Evolutionary conservation across 2,113 vertebrate genomes (phyloP).

Genomic region (Aegithalos caudatus): DNA sequence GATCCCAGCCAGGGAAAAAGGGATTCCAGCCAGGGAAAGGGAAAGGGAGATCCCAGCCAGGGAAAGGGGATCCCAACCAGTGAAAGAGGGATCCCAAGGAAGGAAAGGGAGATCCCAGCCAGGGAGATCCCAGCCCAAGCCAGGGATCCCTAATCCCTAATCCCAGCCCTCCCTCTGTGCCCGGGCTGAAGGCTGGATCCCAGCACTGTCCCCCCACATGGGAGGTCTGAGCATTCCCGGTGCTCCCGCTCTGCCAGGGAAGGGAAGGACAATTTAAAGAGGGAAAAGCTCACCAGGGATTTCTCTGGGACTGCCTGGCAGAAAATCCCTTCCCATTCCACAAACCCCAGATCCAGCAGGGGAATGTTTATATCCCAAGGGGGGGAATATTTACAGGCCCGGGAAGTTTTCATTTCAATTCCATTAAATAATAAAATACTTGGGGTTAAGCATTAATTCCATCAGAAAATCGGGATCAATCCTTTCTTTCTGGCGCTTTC

Average conservation of each 20-base stretch:
- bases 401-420: not conserved
- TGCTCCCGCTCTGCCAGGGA: not conserved
- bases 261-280: not conserved
- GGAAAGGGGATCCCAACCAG: too few species aligned
- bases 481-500: not conserved
- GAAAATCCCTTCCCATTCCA: not conserved
- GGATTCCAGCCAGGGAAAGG: too few species aligned
- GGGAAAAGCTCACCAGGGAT: not conserved
- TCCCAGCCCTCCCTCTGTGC: not conserved
- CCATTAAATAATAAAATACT: not conserved
- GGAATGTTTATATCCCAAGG: not conserved
- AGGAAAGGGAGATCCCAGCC: not conserved
- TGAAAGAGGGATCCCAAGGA: too few species aligned
- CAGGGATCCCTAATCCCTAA: rapidly evolving
- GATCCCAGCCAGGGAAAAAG: too few species aligned
- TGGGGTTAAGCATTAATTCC: not conserved
- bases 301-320: not conserved
- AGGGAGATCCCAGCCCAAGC: not conserved
- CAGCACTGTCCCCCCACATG: not conserved
- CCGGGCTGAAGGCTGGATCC: rapidly evolving
- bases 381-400: not conserved
- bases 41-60: too few species aligned
- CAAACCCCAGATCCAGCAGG: not conserved
- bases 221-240: rapidly evolving
- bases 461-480: not conserved